Percentiles rank a stretch among this genome's conserved stretches.
Conservation (phyloP, 2,797 vertebrate species). For the Trachurus trachurus region DNA sequence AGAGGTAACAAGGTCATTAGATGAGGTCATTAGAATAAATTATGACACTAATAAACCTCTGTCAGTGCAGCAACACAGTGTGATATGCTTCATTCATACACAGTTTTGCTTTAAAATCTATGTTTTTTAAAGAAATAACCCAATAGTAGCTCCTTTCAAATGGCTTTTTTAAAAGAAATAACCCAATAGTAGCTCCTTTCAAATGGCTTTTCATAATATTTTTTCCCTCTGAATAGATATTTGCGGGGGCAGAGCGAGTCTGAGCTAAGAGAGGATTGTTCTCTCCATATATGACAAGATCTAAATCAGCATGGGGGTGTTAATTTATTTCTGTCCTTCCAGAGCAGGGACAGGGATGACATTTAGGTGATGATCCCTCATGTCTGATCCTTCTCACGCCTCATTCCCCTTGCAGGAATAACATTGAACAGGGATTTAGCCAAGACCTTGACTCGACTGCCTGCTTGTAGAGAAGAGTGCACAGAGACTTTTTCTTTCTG, state of each 20-base stretch:
- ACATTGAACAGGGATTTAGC: slow-evolving; percentile 78
- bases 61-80: neutral
- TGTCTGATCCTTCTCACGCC: slow-evolving; percentile 73
- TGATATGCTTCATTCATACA: neutral
- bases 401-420: slow-evolving; percentile 69
- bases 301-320: slow-evolving; percentile 65
- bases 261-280: slow-evolving; percentile 47
- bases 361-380: slow-evolving; percentile 77
- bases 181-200: neutral
- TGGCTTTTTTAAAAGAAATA: slow-evolving; percentile 10
- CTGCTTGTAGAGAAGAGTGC: slow-evolving; percentile 49
- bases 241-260: slow-evolving; percentile 3
- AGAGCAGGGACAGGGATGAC: slow-evolving; percentile 55
- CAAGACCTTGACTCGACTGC: slow-evolving; percentile 75
- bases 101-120: neutral
- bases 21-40: slow-evolving; percentile 19
- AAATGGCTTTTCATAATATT: slow-evolving; percentile 10
- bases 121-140: neutral
- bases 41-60: slow-evolving; percentile 24
- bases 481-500: slow-evolving; percentile 33
- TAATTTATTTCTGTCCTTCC: slow-evolving; percentile 67
- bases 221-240: neutral
- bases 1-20: slow-evolving; percentile 14
- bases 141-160: neutral
- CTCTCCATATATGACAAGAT: slow-evolving; percentile 54